Evolutionary conservation across 1,140 invertebrate species (phyloP), one percentile per base, ranked within the genome.

Genomic region (Lycorma delicatula): DNA sequence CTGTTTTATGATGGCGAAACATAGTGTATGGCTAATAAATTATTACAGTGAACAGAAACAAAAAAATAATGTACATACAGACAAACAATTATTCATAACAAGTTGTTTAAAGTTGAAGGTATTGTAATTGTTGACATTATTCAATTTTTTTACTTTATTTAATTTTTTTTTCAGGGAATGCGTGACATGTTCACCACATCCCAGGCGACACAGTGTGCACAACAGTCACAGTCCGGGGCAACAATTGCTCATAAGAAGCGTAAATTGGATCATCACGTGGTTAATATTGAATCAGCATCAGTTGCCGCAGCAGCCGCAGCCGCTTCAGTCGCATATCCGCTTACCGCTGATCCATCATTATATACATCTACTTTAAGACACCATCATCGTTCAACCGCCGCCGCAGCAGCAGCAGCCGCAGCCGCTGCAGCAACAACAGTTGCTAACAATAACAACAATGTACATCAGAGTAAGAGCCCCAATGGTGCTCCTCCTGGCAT

Each of bases 241-340:
- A 22, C 41, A 76, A 47, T 57, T 65, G 70, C 72, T 59, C 72
- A 74, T 62, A 79, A 78, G 70, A 80, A 81, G 68, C 77, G 78
- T 60, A 79, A 80, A 68, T 74, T 78, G 71, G 75, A 77, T 62
- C 75, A 57, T 27, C 68, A 46, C 26, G 31, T 25, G 34, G 20
- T 7, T n/a, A n/a, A n/a, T n/a, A n/a, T n/a, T n/a, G 2, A 36
- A 27, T 44, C 34, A 44, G 7, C 11, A 26, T 3, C 44, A 29
- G 26, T 13, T n/a, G 44, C 11, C 7, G 9, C 29, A 12, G 28
- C 34, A 11, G 55, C 6, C 23, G 25, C 55, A 18, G 16, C 34
- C 27, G 23, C n/a, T n/a, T n/a, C n/a, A n/a, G n/a, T n/a, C n/a
- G n/a, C n/a, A n/a, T n/a, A n/a, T n/a, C n/a, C n/a, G n/a, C n/a